phyloP scores from a whole-genome alignment of 2,113 vertebrate species.

The Nothocercus nigrocapillus region DNA sequence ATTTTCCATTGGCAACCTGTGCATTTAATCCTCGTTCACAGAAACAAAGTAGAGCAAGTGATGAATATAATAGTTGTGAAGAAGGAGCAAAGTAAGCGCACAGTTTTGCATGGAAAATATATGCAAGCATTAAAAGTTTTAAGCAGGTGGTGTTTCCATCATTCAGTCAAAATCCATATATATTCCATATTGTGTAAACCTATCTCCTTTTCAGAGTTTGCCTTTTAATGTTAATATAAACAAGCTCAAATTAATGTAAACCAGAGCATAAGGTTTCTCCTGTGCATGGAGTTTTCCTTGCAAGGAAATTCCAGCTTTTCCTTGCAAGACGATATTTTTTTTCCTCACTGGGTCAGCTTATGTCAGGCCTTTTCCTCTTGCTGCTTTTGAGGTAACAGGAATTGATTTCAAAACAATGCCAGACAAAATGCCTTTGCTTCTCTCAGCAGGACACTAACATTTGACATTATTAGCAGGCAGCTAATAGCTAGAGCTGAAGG shows the following conservation, averaged over 20 bases:
- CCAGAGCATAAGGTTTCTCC: slow-evolving; percentile 8
- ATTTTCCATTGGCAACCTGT: not conserved
- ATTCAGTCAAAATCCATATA: not conserved
- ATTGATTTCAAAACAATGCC: slow-evolving; percentile 4
- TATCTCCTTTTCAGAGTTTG: not conserved
- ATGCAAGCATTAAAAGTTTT: not conserved
- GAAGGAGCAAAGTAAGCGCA: not conserved
- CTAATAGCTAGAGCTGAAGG: not conserved
- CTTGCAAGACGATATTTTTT: not conserved
- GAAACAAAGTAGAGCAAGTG: not conserved
- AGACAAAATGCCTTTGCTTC: not conserved
- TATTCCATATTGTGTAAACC: not conserved
- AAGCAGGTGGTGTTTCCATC: not conserved
- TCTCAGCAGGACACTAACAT: not conserved
- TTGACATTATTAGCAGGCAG: not conserved
- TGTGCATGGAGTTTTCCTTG: not conserved
- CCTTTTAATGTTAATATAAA: slow-evolving; percentile 27
- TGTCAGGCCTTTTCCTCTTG: not conserved
- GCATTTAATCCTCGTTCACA: not conserved
- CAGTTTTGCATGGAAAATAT: not conserved
- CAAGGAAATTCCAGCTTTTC: not conserved
- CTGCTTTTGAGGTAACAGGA: slow-evolving; percentile 8
- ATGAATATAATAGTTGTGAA: not conserved
- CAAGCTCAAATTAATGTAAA: slow-evolving; percentile 3
- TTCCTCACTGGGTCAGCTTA: not conserved